phyloP scores from a whole-genome alignment of 92 coral and sea anemone species.

The Epizoanthus rinbou region DNA sequence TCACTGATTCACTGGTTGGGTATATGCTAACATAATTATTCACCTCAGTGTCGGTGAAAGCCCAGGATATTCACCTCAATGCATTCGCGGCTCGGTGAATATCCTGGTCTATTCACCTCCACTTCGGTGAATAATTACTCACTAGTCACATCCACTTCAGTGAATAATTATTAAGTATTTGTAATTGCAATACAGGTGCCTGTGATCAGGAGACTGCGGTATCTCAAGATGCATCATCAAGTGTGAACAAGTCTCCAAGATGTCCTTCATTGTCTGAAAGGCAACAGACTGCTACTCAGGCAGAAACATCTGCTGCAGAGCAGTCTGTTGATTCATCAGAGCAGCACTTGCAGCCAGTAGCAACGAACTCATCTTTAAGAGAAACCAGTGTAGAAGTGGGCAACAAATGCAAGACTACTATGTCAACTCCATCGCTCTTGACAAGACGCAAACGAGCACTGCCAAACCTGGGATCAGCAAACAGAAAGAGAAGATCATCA shows the following conservation, averaged over 20 bases:
- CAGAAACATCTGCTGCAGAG: conserved; percentile 20
- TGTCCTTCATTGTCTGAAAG: neutral
- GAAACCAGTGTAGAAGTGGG: neutral
- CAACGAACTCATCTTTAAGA: neutral
- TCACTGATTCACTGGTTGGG: no score
- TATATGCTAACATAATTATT: no score
- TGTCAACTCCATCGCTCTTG: conserved; percentile 30
- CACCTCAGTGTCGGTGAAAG: no score
- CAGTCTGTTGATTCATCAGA: neutral
- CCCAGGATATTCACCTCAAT: no score
- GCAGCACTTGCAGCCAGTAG: conserved; percentile 25
- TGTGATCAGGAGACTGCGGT: no score
- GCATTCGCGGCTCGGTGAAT: no score
- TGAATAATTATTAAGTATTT: no score
- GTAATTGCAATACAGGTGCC: no score
- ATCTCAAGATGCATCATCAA: conserved; percentile 6
- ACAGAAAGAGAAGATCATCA: conserved; percentile 57
- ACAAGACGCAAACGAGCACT: conserved; percentile 70
- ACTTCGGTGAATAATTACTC: no score
- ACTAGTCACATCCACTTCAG: no score
- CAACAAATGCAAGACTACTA: neutral
- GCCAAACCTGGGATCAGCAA: conserved; percentile 71
- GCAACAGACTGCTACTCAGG: conserved; percentile 14
- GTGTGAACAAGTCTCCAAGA: neutral
- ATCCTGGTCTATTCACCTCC: no score